phyloP scores from a whole-genome alignment of 2,888 invertebrate genomes.

The Cecidostiba fungosa region DNA sequence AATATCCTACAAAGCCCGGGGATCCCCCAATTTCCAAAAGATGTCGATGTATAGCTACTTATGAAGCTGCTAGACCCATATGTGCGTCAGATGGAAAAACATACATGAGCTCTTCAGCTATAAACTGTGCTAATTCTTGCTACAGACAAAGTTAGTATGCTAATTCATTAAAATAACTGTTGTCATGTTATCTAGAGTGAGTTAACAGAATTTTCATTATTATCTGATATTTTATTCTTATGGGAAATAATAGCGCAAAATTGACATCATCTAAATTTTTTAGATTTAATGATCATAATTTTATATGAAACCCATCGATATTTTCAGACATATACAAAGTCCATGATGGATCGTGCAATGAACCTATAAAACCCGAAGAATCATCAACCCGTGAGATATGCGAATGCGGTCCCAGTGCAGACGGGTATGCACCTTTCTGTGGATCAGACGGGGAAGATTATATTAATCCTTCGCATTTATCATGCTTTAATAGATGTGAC shows the following conservation, averaged over 20 bases:
- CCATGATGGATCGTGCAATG: no score
- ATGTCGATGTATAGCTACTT: no score
- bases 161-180: not conserved
- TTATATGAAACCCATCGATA: no score
- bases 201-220: not conserved
- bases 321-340: not conserved
- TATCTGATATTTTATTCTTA: no score
- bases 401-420: no score
- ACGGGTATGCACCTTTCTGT: no score
- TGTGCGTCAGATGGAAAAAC: conserved; percentile 24
- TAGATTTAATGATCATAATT: no score
- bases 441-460: not conserved
- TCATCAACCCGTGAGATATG: no score
- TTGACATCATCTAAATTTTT: no score
- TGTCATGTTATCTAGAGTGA: not conserved
- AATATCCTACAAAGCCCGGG: not conserved
- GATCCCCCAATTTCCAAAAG: no score
- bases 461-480: not conserved
- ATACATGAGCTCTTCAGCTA: not conserved
- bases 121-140: not conserved
- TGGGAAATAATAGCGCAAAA: no score
- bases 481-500: not conserved
- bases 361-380: no score
- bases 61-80: not conserved
- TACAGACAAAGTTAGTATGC: not conserved